Evolutionary conservation across 2,888 invertebrate genomes (phyloP), one percentile per base, ranked within the genome.

Genomic region (Brenthis ino): DNA sequence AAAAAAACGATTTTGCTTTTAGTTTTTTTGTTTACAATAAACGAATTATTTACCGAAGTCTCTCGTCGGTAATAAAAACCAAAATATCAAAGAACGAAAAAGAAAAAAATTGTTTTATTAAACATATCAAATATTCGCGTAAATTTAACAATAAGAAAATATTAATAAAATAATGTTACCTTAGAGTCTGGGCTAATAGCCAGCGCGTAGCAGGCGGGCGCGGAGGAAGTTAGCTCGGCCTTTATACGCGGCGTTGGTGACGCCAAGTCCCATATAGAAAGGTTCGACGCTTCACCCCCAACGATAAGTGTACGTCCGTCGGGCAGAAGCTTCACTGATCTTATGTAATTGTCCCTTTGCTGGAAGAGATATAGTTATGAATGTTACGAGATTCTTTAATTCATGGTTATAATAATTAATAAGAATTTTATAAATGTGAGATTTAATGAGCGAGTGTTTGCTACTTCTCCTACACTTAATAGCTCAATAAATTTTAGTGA

Each of bases 201-300:
- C 14, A 99, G 94, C n/a, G 99, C 99, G 85, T 99, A 99, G 89
- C 99, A 99, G 0, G 99, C 99, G 2, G 98, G 98, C 2, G 98
- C 98, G 67, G 96, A 97, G 0, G 98, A 98, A 11, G 98, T 98
- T 74, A 99, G 94, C 88, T 98, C 98, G 2, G 97, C 97, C 88
- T 98, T 98, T 81, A 98, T 97, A 64, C 98, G 92, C 5, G 98
- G 98, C 70, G 97, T 97, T 2, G 97, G 97, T 74, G 97, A 97
- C 65, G 97, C 97, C 72, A 99, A 88, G 91, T 99, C 99, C 98
- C 98, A 99, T 80, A 99, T 98, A 75, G 98, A 97, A 58, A 99
- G 94, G 83, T 98, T 98, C 78, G 97, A 97, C 16, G 99, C 98
- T 88, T 99, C 99, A 14, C 99, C 99, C 57, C 99, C 99, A 48